Evolutionary conservation across 2,797 vertebrate species (phyloP), one percentile per base, ranked within the genome.

Genomic region (Urocyon cinereoargenteus): DNA sequence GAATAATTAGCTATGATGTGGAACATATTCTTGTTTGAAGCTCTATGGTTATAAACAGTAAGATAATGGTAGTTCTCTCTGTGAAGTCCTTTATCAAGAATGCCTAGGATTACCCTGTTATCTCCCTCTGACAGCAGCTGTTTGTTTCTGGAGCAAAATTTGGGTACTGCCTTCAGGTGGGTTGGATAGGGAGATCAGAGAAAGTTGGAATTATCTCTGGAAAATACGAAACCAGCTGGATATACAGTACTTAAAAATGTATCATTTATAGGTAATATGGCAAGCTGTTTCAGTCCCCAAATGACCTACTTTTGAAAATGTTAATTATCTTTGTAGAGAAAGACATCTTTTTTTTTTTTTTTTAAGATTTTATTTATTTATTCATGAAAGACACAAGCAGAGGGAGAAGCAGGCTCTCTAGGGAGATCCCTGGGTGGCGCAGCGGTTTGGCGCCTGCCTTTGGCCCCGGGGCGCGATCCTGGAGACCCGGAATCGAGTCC

Each of bases 301-400:
- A 2, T 78, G 90, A 75, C 79, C 83, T 83, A 53, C 57, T 91
- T 91, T 91, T 68, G 6, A 45, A 73, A 92, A 53, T 84, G 62
- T 86, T 91, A 45, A 94, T 92, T 95, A 70, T 90, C 81, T 94
- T 85, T 73, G 55, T 82, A 45, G 59, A 64, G 79, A 97, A 94
- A 86, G 82, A 72, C 9, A 19, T 78, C 55, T 73, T 40, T 40
- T 40, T 40, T 40, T 40, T 40, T 40, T 40, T 6, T 40, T 40
- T 40, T 40, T 40, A 40, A 40, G 40, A 40, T 40, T 40, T 40
- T 6, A 40, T 40, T 40, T 6, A 40, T 40, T 40, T 40, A 40
- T 40, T 40, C 40, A 40, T 40, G 40, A 40, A 40, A 40, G 40
- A 40, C 40, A 40, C 40, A 40, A 40, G 40, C 40, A 40, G 40